A percentile compares a stretch with the other conserved stretches of the same genome.
Evolutionary conservation across 2,888 invertebrate species (phyloP).

Genomic region (Mythimna impura): DNA sequence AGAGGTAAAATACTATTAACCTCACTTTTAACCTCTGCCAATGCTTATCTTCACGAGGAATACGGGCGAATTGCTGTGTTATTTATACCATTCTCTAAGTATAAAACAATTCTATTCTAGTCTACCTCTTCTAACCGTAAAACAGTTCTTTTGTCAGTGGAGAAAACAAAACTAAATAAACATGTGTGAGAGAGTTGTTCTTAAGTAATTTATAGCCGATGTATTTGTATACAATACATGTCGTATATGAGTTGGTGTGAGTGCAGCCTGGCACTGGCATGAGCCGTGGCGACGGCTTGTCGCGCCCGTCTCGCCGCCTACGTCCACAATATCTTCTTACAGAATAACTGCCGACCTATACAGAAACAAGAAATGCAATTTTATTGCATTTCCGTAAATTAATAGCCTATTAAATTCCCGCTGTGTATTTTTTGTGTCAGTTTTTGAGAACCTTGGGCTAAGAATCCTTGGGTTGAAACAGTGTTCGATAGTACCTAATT

Average conservation of each 20-base stretch:
- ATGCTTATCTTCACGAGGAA: background rate
- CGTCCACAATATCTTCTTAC: constrained; percentile 71
- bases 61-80: background rate
- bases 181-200: constrained; percentile 45
- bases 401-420: constrained; percentile 59
- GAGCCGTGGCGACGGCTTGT: constrained; percentile 79
- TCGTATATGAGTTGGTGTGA: constrained; percentile 53
- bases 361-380: constrained; percentile 64
- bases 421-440: constrained; percentile 24
- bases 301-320: constrained; percentile 76
- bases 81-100: background rate
- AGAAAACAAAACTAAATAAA: constrained; percentile 36
- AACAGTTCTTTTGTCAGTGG: constrained; percentile 2
- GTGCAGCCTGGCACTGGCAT: constrained; percentile 79
- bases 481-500: background rate
- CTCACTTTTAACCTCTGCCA: too few relatives aligned
- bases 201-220: constrained; percentile 55
- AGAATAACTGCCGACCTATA: constrained; percentile 69
- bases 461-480: background rate
- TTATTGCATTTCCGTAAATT: constrained; percentile 60
- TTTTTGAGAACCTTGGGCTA: background rate
- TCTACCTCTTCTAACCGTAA: background rate
- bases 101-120: background rate
- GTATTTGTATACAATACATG: constrained; percentile 64
- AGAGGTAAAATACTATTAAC: background rate